These are phyloP conservation scores for Tragelaphus scriptus DNA, from an alignment of 2,113 vertebrate genomes.

Conservation along the genomic window DNA sequence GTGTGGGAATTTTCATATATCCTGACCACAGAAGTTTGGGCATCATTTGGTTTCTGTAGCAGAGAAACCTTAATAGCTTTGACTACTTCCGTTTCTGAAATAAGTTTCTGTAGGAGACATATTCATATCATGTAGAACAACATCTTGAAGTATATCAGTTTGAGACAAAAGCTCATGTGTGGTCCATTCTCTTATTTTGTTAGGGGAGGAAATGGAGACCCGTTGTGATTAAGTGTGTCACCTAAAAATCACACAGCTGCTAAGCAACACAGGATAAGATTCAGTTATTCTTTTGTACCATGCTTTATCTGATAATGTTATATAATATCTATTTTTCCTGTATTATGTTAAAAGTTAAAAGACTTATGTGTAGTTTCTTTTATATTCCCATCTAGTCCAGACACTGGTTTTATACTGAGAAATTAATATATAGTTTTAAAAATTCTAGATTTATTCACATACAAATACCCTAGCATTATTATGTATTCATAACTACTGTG, in stretches of 20 bases:
- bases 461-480: background rate
- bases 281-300: background rate
- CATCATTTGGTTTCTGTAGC: background rate
- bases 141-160: background rate
- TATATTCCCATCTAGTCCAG: background rate
- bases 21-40: background rate
- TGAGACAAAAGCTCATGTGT: background rate
- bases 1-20: background rate
- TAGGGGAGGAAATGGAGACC: background rate
- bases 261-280: background rate
- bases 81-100: background rate
- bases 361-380: background rate
- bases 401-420: background rate
- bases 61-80: background rate
- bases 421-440: background rate
- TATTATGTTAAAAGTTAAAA: constrained; percentile 5
- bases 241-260: background rate
- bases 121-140: background rate
- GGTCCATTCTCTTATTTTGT: background rate
- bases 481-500: background rate
- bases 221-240: background rate
- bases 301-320: background rate
- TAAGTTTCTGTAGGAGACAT: background rate
- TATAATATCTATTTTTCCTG: background rate
- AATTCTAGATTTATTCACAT: background rate